Conservation (phyloP, 2,797 vertebrate genomes). For the Semotilus atromaculatus region DNA sequence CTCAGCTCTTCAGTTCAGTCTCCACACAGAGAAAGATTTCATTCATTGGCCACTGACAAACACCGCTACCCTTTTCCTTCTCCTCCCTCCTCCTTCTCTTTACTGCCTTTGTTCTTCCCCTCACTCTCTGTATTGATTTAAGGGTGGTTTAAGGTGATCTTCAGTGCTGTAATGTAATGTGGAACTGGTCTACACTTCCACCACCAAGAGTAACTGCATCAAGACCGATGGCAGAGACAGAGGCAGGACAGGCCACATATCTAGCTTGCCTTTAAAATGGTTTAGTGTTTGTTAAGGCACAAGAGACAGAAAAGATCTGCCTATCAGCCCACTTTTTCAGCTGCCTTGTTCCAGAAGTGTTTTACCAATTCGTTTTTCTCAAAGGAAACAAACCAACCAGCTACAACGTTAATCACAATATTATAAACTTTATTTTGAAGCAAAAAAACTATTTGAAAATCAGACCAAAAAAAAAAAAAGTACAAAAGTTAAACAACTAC, state of each 20-base stretch:
- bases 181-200: constrained; percentile 11
- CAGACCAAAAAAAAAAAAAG: no score
- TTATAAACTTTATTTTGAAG: background rate
- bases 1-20: background rate
- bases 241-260: background rate
- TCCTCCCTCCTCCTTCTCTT: constrained; percentile 20
- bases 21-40: constrained; percentile 71
- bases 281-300: background rate
- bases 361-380: background rate
- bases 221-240: no score
- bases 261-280: background rate
- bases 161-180: constrained; percentile 42
- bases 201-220: constrained; percentile 33
- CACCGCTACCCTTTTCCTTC: constrained; percentile 57
- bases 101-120: constrained; percentile 40
- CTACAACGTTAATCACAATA: background rate
- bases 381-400: background rate
- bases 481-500: no score
- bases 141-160: constrained; percentile 37
- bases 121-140: constrained; percentile 45
- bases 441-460: background rate
- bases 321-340: background rate
- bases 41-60: constrained; percentile 71
- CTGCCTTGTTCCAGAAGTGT: background rate
- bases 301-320: background rate